Base-by-base conservation (phyloP, 1,140 invertebrate genomes). In the Cepaea nemoralis region DNA sequence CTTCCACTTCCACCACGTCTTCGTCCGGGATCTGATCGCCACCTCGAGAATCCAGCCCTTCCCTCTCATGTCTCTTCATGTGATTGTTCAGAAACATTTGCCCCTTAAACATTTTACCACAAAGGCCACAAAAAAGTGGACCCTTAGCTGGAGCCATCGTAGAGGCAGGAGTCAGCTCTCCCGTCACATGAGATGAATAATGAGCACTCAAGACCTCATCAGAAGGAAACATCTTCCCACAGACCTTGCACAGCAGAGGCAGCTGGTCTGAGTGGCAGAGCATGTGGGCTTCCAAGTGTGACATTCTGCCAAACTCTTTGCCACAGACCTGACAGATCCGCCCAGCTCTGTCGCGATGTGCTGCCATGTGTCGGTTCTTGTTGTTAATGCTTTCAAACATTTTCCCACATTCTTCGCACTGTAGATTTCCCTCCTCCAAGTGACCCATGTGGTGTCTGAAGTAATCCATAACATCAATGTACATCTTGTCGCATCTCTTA, bases 331-430 rank as follows among this genome's bases (percentile, higher is more conserved):
- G 77, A 59, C 77, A 80, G 3, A 33, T 40, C 1, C 66, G n/a
- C 19, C 77, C 77, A 33, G 77, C 42, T 33, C 66, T 42, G 31
- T 80, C 50, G 14, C 35, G 27, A 48, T 80, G 63, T 45, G 77
- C 77, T 27, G 77, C 77, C 77, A 80, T 80, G 55, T 80, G 77
- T 19, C 77, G 77, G 42, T 80, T 80, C 31, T 80, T 80, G 35
- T 80, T 80, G 31, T 45, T 48, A 35, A 80, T 83, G 16, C 35
- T 77, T 33, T 80, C 79, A 81, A 83, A 83, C 22, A 50, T 37
- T 74, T 83, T 83, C 12, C 82, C 82, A 71, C 82, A 83, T 37
- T 81, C 66, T 40, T 83, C 79, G 50, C 82, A 83, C 50, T 55
- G 40, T 22, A 83, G 76, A 67, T 81, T 80, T 33, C 82, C 55